Base-by-base conservation (phyloP, 2,797 vertebrate species). In the Micropoecilia bifurca region DNA sequence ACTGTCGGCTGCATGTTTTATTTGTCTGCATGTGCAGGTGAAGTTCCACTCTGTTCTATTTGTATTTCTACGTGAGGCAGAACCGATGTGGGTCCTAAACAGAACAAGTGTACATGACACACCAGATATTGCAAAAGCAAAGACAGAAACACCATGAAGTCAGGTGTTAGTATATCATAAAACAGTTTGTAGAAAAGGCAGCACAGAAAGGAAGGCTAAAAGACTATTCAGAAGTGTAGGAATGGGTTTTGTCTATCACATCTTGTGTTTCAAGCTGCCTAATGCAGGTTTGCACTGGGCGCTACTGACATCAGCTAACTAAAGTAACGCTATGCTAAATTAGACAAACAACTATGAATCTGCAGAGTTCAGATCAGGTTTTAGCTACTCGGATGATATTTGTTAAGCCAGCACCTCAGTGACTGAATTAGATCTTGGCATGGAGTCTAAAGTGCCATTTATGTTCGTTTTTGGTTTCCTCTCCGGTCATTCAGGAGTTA, bases 341-440 rank as follows among this genome's bases (percentile, higher is more conserved):
- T 71, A 36, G 43, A 30, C 25, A 71, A 72, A 73, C 69, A n/a
- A 33, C 0, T 68, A 55, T 28, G 1, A 36, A 2, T 0, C 45
- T 39, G 55, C 18, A 75, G 16, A 33, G 25, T 0, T 61, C 48
- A 20, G 13, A 77, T 55, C 18, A 55, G 4, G 28, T 43, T 73
- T 66, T 41, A 22, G n/a, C 3, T 39, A 36, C n/a, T 79, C 20
- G 57, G 53, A 61, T 33, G 13, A 18, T 20, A 66, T 13, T 41
- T 71, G 7, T 48, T 10, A 7, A 25, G 33, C 22, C 73, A 12
- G 25, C 28, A 48, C 75, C 6, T 59, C 59, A 63, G 14, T 8
- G 16, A 36, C 30, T 72, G 33, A 30, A 71, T 41, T 81, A 48
- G 45, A 16, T 45, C 3, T 78, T 85, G 79, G 48, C 6, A 45